A percentile compares a stretch with the other conserved stretches of the same genome.
Conservation (phyloP, 2,113 vertebrate species). For the Barbus barbus region DNA sequence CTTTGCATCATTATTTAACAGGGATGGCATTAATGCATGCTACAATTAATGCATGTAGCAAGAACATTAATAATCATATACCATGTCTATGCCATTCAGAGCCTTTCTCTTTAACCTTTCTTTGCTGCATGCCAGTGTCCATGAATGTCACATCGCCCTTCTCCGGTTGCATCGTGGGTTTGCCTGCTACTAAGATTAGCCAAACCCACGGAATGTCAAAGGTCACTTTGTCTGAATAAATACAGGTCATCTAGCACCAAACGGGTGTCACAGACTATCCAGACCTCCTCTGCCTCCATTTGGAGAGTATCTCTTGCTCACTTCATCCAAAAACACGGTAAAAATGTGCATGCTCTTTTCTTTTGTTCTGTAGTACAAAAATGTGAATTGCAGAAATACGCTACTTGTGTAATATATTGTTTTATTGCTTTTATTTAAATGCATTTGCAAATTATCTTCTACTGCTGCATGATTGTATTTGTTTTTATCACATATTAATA, state of each 20-base stretch:
- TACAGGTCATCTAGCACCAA: constrained; percentile 7
- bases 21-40: neutral
- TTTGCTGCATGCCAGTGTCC: constrained; percentile 27
- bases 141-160: constrained; percentile 46
- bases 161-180: constrained; percentile 41
- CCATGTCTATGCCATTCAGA: constrained; percentile 3
- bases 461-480: neutral
- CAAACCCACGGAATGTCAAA: constrained; percentile 44
- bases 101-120: constrained; percentile 42
- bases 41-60: neutral
- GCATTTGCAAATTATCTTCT: neutral
- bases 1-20: neutral
- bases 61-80: neutral
- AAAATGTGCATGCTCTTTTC: neutral
- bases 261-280: neutral
- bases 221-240: constrained; percentile 40
- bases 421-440: neutral
- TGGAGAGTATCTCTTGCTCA: constrained; percentile 11
- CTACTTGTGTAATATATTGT: too few relatives aligned
- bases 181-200: constrained; percentile 49
- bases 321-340: constrained; percentile 19
- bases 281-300: constrained; percentile 32
- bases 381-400: neutral
- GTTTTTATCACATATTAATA: neutral
- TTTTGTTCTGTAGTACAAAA: neutral